Evolutionary conservation across 1,140 invertebrate genomes (phyloP).

Genomic region (Drosophila tani): DNA sequence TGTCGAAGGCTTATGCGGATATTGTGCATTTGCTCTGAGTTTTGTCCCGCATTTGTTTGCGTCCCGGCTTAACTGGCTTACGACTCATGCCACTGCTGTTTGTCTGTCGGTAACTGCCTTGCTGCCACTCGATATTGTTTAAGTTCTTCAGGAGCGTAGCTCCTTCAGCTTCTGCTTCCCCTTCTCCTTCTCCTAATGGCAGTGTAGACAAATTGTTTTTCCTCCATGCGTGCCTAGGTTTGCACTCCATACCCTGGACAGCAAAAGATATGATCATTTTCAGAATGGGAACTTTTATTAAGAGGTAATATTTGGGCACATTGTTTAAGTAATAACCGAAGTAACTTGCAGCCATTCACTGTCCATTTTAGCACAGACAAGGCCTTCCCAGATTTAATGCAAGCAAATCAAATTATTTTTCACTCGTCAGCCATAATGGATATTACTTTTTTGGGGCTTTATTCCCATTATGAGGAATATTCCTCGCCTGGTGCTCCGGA

Average conservation of each 20-base stretch:
- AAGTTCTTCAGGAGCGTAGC: slow-evolving; percentile 36
- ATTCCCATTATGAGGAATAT: not conserved
- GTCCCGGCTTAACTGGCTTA: slow-evolving; percentile 73
- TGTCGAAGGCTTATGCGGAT: slow-evolving; percentile 80
- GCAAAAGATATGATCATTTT: not conserved
- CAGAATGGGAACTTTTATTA: too few relatives aligned
- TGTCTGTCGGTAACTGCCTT: slow-evolving; percentile 50
- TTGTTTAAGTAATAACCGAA: not conserved
- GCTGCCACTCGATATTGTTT: slow-evolving; percentile 51
- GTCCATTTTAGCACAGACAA: not conserved
- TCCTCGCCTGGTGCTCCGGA: slow-evolving; percentile 4
- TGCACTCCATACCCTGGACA: not conserved
- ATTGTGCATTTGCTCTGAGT: slow-evolving; percentile 76
- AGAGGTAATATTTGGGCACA: too few relatives aligned
- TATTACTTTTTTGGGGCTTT: slow-evolving; percentile 7
- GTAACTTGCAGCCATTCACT: not conserved
- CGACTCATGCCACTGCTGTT: slow-evolving; percentile 46
- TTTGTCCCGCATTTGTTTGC: slow-evolving; percentile 74
- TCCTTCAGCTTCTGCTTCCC: not conserved
- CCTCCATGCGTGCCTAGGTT: slow-evolving; percentile 42
- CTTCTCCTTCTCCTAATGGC: slow-evolving; percentile 18
- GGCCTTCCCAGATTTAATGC: not conserved
- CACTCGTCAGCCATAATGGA: slow-evolving; percentile 1
- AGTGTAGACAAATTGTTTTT: slow-evolving; percentile 48
- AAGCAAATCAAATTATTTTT: slow-evolving; percentile 25